Base-by-base conservation (phyloP, 2,797 vertebrate species). In the Muscicapa comitata region DNA sequence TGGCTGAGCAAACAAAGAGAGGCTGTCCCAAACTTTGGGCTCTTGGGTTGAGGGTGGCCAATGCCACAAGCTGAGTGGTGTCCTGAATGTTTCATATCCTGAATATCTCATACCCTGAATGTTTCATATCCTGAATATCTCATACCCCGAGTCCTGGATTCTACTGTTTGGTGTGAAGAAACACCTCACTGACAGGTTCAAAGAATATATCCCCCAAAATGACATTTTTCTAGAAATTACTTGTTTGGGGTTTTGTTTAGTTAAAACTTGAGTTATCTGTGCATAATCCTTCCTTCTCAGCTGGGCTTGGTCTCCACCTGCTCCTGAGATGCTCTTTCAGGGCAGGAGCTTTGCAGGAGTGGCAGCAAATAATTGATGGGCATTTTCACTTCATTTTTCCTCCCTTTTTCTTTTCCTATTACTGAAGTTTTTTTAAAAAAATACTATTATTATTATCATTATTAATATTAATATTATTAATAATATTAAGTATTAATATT, bases 281-380 rank as follows among this genome's bases (percentile, higher is more conserved):
- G 31, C 53, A 5, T 57, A 67, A 63, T 66, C 48, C 18, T 59
- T 6, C 38, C 7, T 66, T 84, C 3, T 2, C 14, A 7, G 6
- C 15, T 33, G 53, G 10, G 6, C 19, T 68, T 33, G 54, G 35
- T 68, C 9, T 68, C 77, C 31, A 31, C 28, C 24, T 67, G 51
- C 28, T 90, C 59, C 51, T 7, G 35, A 61, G 37, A 21, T 45
- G 38, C 33, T 66, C 59, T 68, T 82, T 33, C 66, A 79, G 50
- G 35, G 33, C 47, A 72, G 23, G 33, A 74, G 2, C 14, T 11
- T 20, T 40, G 15, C 1, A 1, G 0, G 0, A 45, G 14, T 1
- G 6, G 4, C 72, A 21, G 53, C 17, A 50, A 68, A 51, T 31
- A 76, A 48, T 3, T 6, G 24, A 53, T 11, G 20, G 17, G 2